phyloP scores from a whole-genome alignment of 2,797 vertebrate species.

The Neosilurus mollespiculum region DNA sequence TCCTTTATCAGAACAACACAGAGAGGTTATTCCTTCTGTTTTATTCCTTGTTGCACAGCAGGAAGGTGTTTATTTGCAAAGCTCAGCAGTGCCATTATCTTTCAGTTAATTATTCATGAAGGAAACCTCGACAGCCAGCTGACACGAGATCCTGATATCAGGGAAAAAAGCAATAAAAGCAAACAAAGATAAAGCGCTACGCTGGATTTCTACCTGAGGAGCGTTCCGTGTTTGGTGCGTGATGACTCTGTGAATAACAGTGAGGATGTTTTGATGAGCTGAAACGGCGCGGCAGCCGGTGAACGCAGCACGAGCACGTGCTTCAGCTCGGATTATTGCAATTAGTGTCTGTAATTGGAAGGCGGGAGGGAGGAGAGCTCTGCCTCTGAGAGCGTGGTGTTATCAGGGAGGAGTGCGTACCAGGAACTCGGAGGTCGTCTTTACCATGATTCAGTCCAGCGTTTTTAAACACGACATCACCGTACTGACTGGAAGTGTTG shows the following conservation, averaged over 20 bases:
- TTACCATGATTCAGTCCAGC: constrained; percentile 27
- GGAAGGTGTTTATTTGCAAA: not conserved
- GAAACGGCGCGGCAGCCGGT: not conserved
- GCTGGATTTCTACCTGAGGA: not conserved
- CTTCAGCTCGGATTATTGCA: constrained; percentile 30
- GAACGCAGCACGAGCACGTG: not conserved
- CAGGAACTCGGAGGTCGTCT: constrained; percentile 66
- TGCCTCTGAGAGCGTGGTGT: constrained; percentile 38
- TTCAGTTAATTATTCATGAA: not conserved
- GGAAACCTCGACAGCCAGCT: not conserved
- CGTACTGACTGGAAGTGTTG: not conserved
- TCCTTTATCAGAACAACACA: not conserved
- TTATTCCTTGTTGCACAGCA: no score
- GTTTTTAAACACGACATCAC: not conserved
- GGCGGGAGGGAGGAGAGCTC: constrained; percentile 34
- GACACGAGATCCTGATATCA: not conserved
- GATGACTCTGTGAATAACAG: constrained; percentile 4
- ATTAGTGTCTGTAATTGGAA: constrained; percentile 28
- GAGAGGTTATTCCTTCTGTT: not conserved
- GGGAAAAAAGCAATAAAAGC: not conserved
- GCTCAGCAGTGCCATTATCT: not conserved
- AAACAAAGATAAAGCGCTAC: not conserved
- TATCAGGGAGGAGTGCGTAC: constrained; percentile 55
- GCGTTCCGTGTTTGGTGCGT: not conserved
- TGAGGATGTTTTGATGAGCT: not conserved